Percentiles rank a stretch among this genome's conserved stretches.
These are phyloP conservation scores for Aphidius gifuensis DNA, from an alignment of 1,140 invertebrate genomes.

Conservation along the genomic window DNA sequence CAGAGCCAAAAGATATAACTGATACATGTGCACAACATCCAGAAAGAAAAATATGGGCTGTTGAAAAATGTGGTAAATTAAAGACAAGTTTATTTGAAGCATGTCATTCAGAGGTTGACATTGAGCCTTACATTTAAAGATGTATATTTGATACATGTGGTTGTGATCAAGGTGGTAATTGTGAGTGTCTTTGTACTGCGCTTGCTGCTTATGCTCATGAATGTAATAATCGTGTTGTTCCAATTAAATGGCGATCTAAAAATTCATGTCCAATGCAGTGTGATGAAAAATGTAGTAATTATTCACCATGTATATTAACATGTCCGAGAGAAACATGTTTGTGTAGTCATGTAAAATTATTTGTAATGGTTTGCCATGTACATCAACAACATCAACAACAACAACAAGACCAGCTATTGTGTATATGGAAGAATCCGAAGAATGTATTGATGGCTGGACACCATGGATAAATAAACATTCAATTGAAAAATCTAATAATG, in stretches of 20 bases:
- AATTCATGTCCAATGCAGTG: slow-evolving; percentile 86
- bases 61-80: slow-evolving; percentile 69
- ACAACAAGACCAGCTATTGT: slow-evolving; percentile 37
- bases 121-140: slow-evolving; percentile 65
- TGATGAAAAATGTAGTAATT: slow-evolving; percentile 72
- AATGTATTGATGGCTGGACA: slow-evolving; percentile 70
- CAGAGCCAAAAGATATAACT: slow-evolving; percentile 49
- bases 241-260: slow-evolving; percentile 77
- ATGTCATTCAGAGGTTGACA: slow-evolving; percentile 77
- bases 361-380: slow-evolving; percentile 70
- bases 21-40: slow-evolving; percentile 74
- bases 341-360: slow-evolving; percentile 66
- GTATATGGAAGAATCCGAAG: slow-evolving; percentile 40
- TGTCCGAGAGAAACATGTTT: slow-evolving; percentile 76
- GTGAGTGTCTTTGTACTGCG: slow-evolving; percentile 85
- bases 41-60: slow-evolving; percentile 74
- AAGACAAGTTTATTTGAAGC: slow-evolving; percentile 69
- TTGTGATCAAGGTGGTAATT: slow-evolving; percentile 84
- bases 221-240: slow-evolving; percentile 69
- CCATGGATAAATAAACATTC: slow-evolving; percentile 68
- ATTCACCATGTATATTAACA: slow-evolving; percentile 75
- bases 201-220: slow-evolving; percentile 81
- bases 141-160: slow-evolving; percentile 82
- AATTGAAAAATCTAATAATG: slow-evolving; percentile 47
- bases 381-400: slow-evolving; percentile 25